These are phyloP conservation scores for Eupithecia inturbata DNA, from an alignment of 2,888 invertebrate species.

Conservation along the genomic window DNA sequence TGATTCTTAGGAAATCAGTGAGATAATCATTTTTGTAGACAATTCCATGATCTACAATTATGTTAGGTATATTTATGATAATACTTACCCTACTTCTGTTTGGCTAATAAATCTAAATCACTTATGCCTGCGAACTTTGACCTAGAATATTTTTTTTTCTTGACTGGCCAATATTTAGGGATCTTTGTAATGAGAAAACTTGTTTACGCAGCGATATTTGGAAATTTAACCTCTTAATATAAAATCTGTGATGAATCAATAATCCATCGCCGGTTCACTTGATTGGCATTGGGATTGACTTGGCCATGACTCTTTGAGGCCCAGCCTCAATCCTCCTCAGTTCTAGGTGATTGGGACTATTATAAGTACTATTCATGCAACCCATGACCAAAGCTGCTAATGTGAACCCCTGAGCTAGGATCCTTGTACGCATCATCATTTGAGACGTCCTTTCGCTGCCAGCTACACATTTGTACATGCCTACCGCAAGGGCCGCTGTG, in stretches of 20 bases:
- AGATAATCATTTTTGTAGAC: no score
- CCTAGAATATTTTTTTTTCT: no score
- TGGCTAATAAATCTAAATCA: no score
- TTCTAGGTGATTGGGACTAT: neutral
- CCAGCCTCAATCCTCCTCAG: no score
- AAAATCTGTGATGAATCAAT: neutral
- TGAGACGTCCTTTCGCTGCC: neutral
- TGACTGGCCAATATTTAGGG: no score
- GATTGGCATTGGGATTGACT: neutral
- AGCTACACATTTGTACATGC: slow-evolving; percentile 5
- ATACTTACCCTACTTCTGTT: no score
- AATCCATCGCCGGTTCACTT: neutral
- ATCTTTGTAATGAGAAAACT: no score
- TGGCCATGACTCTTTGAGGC: neutral
- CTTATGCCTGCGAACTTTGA: no score
- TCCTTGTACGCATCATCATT: neutral
- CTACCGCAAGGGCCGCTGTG: neutral
- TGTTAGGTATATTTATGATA: no score
- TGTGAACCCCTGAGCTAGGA: slow-evolving; percentile 3
- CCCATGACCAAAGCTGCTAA: neutral
- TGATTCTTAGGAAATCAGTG: no score
- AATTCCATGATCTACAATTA: no score
- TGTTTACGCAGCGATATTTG: no score
- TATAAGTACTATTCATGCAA: neutral
- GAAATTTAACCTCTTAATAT: neutral